Conservation (phyloP, 2,888 invertebrate genomes). For the Gibbula magus region DNA sequence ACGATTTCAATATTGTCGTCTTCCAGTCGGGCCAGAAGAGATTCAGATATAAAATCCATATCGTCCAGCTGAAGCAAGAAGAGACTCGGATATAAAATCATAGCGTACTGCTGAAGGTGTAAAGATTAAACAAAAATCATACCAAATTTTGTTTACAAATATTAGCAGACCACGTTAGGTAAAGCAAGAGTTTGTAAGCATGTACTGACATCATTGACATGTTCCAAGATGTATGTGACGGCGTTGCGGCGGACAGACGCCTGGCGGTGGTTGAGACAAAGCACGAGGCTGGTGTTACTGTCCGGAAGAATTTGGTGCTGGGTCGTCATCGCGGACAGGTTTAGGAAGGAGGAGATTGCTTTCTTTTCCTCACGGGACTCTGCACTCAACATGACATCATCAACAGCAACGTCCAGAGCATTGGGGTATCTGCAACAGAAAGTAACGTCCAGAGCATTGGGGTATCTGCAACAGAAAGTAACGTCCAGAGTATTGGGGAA, state of each 20-base stretch:
- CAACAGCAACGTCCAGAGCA: slow-evolving; percentile 56
- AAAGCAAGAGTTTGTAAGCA: neutral
- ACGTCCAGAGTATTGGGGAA: slow-evolving; percentile 57
- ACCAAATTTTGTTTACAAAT: slow-evolving; percentile 69
- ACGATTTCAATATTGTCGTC: slow-evolving; percentile 72
- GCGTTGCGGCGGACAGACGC: slow-evolving; percentile 82
- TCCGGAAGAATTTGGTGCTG: slow-evolving; percentile 63
- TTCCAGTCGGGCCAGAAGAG: slow-evolving; percentile 76
- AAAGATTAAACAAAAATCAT: neutral
- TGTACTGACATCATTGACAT: slow-evolving; percentile 76
- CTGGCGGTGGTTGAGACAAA: slow-evolving; percentile 85
- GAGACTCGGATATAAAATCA: slow-evolving; percentile 76
- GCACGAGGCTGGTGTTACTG: slow-evolving; percentile 77
- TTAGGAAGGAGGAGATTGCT: slow-evolving; percentile 59
- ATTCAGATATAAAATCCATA: slow-evolving; percentile 74
- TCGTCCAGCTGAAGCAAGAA: slow-evolving; percentile 73
- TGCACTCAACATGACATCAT: slow-evolving; percentile 39
- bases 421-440: slow-evolving; percentile 51
- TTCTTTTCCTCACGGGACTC: slow-evolving; percentile 39
- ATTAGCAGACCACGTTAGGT: slow-evolving; percentile 52
- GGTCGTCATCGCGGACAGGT: slow-evolving; percentile 60
- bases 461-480: slow-evolving; percentile 47
- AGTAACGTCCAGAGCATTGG: slow-evolving; percentile 50
- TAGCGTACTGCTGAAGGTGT: slow-evolving; percentile 75
- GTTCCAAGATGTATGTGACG: slow-evolving; percentile 80